Percentiles rank a stretch among this genome's conserved stretches.
phyloP scores from a whole-genome alignment of 2,113 vertebrate genomes.

The Bos javanicus region DNA sequence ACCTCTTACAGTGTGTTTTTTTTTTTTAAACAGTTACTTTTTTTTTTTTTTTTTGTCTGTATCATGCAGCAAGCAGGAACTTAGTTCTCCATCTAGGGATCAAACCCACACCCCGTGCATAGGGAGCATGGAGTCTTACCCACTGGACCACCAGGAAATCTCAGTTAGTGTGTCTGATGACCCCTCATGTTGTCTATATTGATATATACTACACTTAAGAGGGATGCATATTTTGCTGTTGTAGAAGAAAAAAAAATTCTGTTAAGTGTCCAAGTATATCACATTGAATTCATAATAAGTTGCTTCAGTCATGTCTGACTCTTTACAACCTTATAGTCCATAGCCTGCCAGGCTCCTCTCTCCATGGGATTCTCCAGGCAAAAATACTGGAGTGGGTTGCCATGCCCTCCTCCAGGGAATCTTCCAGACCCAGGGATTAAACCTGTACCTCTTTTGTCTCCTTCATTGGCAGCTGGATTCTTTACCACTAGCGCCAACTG shows the following conservation, averaged over 20 bases:
- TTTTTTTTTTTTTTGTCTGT: not conserved
- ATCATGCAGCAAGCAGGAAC: not conserved
- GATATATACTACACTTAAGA: not conserved
- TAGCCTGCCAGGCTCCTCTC: not conserved
- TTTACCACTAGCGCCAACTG: not conserved
- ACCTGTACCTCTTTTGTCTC: not conserved
- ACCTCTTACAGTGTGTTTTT: not conserved
- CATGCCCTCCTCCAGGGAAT: not conserved
- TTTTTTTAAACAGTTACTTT: not conserved
- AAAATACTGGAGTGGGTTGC: not conserved
- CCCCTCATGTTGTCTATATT: not conserved
- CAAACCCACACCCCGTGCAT: not conserved
- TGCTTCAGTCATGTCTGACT: not conserved
- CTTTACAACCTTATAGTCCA: not conserved
- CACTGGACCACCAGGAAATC: not conserved
- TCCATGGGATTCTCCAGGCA: not conserved
- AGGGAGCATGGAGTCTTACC: not conserved
- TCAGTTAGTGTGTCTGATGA: not conserved
- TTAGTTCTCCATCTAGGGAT: not conserved
- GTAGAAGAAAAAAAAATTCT: not conserved
- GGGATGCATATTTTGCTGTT: not conserved
- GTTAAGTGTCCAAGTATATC: not conserved
- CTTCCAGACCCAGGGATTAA: not conserved
- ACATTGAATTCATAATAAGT: not conserved
- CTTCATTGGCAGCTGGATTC: not conserved